Conservation (phyloP, 2,888 invertebrate genomes). For the Mythimna ferrago region DNA sequence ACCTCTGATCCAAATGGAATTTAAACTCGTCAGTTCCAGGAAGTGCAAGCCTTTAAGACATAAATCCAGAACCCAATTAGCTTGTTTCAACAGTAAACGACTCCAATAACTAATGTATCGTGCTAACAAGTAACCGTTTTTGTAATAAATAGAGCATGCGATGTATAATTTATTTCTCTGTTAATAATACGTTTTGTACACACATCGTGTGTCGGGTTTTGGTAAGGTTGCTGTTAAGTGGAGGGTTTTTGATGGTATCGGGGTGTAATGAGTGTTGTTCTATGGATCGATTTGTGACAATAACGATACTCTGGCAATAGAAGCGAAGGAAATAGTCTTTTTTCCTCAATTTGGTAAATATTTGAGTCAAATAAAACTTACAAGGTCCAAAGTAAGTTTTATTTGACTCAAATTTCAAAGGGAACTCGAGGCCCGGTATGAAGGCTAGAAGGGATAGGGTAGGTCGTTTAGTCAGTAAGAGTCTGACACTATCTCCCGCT, state of each 20-base stretch:
- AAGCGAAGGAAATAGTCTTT: too few relatives aligned
- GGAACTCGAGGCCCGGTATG: too few relatives aligned
- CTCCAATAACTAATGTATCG: slow-evolving; percentile 60
- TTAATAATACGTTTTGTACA: slow-evolving; percentile 62
- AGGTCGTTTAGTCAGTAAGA: too few relatives aligned
- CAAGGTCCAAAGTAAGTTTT: too few relatives aligned
- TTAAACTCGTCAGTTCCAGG: slow-evolving; percentile 24
- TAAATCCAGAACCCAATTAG: slow-evolving; percentile 46
- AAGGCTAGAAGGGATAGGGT: too few relatives aligned
- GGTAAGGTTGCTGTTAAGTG: slow-evolving; percentile 49
- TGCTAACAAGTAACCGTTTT: slow-evolving; percentile 59
- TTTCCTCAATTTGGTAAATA: too few relatives aligned
- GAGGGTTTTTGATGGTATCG: slow-evolving; percentile 29
- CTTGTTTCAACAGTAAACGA: slow-evolving; percentile 53
- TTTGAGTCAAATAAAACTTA: too few relatives aligned
- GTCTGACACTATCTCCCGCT: too few relatives aligned
- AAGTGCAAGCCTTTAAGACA: slow-evolving; percentile 25
- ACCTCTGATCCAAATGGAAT: neutral
- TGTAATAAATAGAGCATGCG: slow-evolving; percentile 67
- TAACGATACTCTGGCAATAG: too few relatives aligned
- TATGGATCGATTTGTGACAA: slow-evolving; percentile 10
- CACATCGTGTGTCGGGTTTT: slow-evolving; percentile 32
- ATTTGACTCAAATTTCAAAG: too few relatives aligned
- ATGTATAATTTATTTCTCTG: slow-evolving; percentile 62
- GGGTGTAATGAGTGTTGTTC: neutral